Evolutionary conservation across 2,888 invertebrate species (phyloP).

Genomic region (Protodeltote pygarga): DNA sequence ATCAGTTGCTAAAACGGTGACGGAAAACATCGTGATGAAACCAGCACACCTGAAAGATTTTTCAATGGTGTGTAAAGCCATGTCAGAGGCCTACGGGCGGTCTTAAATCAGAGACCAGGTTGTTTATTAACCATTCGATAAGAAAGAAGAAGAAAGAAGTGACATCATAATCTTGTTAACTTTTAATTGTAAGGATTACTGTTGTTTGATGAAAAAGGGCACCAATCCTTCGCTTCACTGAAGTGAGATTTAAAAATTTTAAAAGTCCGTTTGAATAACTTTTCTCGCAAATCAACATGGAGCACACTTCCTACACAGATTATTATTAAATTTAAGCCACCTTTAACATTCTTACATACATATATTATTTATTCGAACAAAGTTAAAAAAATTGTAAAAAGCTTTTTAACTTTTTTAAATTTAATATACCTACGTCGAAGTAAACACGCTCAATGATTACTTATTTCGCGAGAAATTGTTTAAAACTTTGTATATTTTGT

Average conservation of each 20-base stretch:
- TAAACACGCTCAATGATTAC: too few relatives aligned
- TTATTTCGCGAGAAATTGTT: too few relatives aligned
- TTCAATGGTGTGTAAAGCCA: too few relatives aligned
- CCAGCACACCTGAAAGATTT: too few relatives aligned
- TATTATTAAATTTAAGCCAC: slow-evolving; percentile 51
- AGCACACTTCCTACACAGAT: too few relatives aligned
- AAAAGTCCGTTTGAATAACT: slow-evolving; percentile 52
- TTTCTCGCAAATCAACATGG: slow-evolving; percentile 55
- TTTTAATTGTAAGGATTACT: slow-evolving; percentile 36
- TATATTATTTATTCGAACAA: slow-evolving; percentile 33
- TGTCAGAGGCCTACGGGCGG: too few relatives aligned
- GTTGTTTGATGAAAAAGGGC: slow-evolving; percentile 32
- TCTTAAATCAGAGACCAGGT: too few relatives aligned
- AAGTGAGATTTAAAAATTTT: too few relatives aligned
- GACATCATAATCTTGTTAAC: slow-evolving; percentile 10
- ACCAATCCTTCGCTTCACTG: slow-evolving; percentile 19
- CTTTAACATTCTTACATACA: slow-evolving; percentile 28
- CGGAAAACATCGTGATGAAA: too few relatives aligned
- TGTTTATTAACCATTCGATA: too few relatives aligned
- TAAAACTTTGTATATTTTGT: too few relatives aligned
- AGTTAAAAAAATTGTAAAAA: slow-evolving; percentile 30
- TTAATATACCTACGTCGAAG: slow-evolving; percentile 6
- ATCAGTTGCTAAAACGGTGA: too few relatives aligned
- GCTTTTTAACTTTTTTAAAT: slow-evolving; percentile 20
- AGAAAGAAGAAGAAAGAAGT: slow-evolving; percentile 1